Base-by-base conservation (phyloP, 1,140 invertebrate species). In the Aradophagus sp. region DNA sequence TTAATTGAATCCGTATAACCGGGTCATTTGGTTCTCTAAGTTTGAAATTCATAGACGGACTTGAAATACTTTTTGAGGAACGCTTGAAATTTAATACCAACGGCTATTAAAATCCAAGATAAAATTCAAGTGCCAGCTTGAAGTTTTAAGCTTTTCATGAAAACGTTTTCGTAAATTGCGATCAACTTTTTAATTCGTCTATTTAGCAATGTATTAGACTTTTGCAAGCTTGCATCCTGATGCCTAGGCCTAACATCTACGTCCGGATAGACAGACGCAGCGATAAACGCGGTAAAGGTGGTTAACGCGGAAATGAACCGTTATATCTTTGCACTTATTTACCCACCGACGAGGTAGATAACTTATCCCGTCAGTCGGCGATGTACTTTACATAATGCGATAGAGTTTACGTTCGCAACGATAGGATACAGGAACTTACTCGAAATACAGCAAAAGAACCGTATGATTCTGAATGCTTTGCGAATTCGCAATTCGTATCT, bases 291-390 rank as follows among this genome's bases (percentile, higher is more conserved):
- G 74, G 73, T 65, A 80, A 67, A 67, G 52, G 63, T 45, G 42
- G 56, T 69, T 82, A 80, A 81, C 75, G 77, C 82, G 81, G 83
- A 84, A 85, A 84, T 83, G 80, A 84, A 85, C 84, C 84, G 84
- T 84, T 85, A 85, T 82, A 82, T 83, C 84, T 82, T 82, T 82
- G 81, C 80, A 84, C 80, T 82, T 80, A 80, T 82, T 84, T 82
- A 80, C 75, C 77, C 77, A 77, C 75, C 75, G 72, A 72, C 68
- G 70, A 73, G 69, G 67, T 69, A 74, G 77, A 75, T 74, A 74
- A 74, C 45, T 75, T 74, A 76, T 76, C 74, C 74, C 50, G 74
- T 68, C 70, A 66, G 61, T 72, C 61, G 53, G 48, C 66, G 48
- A 69, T 66, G 70, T 65, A 66, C 71, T 76, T 71, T 76, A 73